Evolutionary conservation across 2,113 vertebrate genomes (phyloP).

Genomic region (Aplodontia rufa): DNA sequence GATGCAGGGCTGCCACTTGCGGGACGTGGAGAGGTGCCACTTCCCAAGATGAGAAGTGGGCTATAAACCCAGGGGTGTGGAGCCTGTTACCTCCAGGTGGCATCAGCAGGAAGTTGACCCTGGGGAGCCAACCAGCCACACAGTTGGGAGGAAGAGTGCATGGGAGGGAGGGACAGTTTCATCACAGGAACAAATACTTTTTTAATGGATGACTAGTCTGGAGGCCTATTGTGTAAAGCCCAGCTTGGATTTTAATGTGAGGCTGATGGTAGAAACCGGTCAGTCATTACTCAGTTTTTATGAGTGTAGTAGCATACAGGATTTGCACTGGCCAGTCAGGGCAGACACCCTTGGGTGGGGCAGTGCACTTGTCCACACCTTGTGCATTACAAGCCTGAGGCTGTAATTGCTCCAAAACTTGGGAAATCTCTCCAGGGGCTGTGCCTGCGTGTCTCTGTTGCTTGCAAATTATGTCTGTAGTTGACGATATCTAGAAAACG

Average conservation of each 20-base stretch:
- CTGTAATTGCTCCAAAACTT: background rate
- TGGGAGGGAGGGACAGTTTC: background rate
- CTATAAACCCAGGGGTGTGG: background rate
- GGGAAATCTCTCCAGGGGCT: background rate
- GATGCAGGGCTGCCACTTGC: background rate
- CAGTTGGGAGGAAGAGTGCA: background rate
- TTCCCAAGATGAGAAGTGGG: background rate
- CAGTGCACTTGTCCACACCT: background rate
- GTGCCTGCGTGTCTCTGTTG: background rate
- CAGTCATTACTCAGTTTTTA: conserved; percentile 57
- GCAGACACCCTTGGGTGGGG: background rate
- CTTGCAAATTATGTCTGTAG: background rate
- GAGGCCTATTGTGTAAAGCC: background rate
- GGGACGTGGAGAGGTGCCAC: background rate
- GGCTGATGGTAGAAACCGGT: background rate
- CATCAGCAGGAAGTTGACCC: background rate
- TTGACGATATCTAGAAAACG: background rate
- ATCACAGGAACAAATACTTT: conserved; percentile 22
- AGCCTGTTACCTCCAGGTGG: background rate
- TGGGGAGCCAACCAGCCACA: background rate
- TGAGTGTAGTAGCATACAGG: conserved; percentile 27
- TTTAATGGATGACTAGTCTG: conserved; percentile 23
- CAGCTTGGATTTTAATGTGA: conserved; percentile 38
- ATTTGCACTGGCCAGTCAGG: background rate
- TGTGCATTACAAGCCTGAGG: background rate